Base-by-base conservation (phyloP, 2,888 invertebrate species). In the Agonopterix heracliana region DNA sequence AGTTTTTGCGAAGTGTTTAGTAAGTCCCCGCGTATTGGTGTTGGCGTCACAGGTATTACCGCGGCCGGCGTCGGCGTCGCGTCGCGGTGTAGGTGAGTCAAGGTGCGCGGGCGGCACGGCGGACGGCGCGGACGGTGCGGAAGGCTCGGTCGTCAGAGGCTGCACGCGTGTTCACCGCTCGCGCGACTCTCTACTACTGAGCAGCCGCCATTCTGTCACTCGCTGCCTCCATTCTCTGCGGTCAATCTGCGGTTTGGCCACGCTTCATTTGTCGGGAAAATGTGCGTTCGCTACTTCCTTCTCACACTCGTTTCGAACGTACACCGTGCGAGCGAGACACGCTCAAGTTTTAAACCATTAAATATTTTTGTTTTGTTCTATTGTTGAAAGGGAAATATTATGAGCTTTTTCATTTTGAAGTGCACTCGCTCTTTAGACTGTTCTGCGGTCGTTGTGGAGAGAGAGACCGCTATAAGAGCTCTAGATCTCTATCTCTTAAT, bases 181-280 rank as follows among this genome's bases (percentile, higher is more conserved):
- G 87, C 77, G 78, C 78, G 82, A 65, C 77, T 74, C 76, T 80
- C 67, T 71, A 81, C 81, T 77, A 89, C 87, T 87, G 82, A 83
- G 66, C 74, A n/a, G 85, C 84, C 83, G 88, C 87, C 89, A 88
- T 86, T 79, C 87, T 88, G 85, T 85, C 87, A 87, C 84, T 85
- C 81, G 82, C 81, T 85, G 85, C 87, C 81, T 87, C 85, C 87
- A 85, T 84, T 84, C 86, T 86, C 89, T 88, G 89, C 84, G 89
- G 89, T 88, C 87, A 88, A 89, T 88, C 87, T 89, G 89, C 78
- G 89, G 89, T 88, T 79, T 83, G 74, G 86, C 85, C 88, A 87
- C 81, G 87, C 86, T 87, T 89, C 89, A 89, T 89, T 89, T 89
- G 87, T 82, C 81, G 84, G 82, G 88, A 88, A 89, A 89, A 88